Conservation (phyloP, 2,797 vertebrate species). For the Basileuterus tristriatus region DNA sequence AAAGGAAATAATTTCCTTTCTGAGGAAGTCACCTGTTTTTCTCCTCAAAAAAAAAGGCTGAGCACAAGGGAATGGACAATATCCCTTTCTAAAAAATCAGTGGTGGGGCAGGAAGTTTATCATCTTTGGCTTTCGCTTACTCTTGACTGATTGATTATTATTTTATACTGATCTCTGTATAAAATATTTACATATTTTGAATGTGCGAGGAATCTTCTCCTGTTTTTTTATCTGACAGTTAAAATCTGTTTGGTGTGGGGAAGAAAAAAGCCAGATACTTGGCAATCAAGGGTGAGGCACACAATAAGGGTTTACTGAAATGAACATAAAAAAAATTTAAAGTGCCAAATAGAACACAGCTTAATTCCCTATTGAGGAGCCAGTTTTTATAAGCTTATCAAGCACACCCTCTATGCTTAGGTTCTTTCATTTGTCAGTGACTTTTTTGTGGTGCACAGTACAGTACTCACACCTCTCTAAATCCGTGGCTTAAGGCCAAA, state of each 20-base stretch:
- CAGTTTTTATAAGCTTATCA: background rate
- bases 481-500: background rate
- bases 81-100: fast-evolving
- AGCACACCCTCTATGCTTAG: background rate
- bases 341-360: background rate
- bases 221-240: background rate
- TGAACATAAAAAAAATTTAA: background rate
- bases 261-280: background rate
- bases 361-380: background rate
- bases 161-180: background rate
- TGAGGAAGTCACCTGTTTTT: background rate
- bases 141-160: background rate
- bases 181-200: background rate
- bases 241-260: background rate
- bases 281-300: background rate
- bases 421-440: background rate
- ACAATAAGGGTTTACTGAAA: background rate
- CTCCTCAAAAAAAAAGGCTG: background rate
- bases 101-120: background rate
- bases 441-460: background rate
- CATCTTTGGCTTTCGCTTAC: background rate
- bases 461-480: background rate
- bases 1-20: background rate
- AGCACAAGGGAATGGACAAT: background rate
- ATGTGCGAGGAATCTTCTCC: fast-evolving